Conservation (phyloP, 1,140 invertebrate species). For the Zaprionus nigranus region DNA sequence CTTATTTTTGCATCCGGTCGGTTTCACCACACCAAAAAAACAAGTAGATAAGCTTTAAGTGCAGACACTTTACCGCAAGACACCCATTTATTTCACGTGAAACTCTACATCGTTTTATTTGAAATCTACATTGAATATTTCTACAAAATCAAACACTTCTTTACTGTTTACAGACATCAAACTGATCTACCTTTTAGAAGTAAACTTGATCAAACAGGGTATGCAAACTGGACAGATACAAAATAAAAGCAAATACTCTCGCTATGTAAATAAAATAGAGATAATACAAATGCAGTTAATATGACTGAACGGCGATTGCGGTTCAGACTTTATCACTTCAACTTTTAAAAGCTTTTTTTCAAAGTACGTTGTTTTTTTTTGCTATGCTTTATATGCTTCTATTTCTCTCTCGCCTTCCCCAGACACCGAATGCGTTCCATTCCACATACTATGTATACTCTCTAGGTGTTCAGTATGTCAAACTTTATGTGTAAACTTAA, state of each 20-base stretch:
- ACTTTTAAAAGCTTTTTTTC: constrained; percentile 32
- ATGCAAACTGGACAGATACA: background rate
- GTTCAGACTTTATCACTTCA: constrained; percentile 19
- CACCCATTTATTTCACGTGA: background rate
- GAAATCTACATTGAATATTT: background rate
- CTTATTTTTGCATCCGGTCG: constrained; percentile 79
- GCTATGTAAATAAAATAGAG: constrained; percentile 45
- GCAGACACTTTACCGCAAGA: background rate
- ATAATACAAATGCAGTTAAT: constrained; percentile 55
- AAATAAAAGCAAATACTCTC: constrained; percentile 20
- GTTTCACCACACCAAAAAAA: constrained; percentile 43
- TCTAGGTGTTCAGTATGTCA: constrained; percentile 29
- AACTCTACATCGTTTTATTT: background rate
- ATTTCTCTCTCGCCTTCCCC: constrained; percentile 1
- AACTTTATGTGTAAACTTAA: constrained; percentile 53
- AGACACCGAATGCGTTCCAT: background rate
- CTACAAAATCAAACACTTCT: background rate
- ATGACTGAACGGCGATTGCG: constrained; percentile 42
- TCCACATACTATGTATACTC: background rate
- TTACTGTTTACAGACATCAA: background rate
- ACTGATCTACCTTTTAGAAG: background rate
- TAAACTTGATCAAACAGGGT: background rate
- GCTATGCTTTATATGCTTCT: constrained; percentile 2
- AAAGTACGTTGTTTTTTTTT: background rate
- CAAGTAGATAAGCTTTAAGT: constrained; percentile 1